Evolutionary conservation across 2,888 invertebrate species (phyloP), one percentile per base, ranked within the genome.

Genomic region (Clanis bilineata): DNA sequence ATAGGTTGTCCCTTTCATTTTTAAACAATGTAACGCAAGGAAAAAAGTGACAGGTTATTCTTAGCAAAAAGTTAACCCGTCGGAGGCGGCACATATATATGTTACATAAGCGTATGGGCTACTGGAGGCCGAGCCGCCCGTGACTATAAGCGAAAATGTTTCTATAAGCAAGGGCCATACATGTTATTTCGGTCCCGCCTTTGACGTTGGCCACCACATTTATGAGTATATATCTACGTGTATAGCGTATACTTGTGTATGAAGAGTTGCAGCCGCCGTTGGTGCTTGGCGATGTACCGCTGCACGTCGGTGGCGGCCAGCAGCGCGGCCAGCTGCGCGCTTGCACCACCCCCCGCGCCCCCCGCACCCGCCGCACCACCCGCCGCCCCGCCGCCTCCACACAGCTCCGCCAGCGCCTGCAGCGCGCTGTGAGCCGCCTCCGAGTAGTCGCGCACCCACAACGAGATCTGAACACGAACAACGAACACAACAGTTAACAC

Each of bases 371-470:
- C 63, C 59, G 2, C 39, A n/a, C 67, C 69, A 23, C 74, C 65
- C 39, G 70, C 56, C 38, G 36, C 62, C 6, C 58, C 58, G 74
- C 78, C 61, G 64, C 47, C 83, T 22, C 88, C 70, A 10, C 51
- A 4, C 28, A 10, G 9, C 28, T 51, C 51, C 18, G 25, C 32
- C 28, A 51, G 32, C 28, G 82, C 72, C 22, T 76, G 66, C 62
- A 88, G 62, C 23, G 84, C 82, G 63, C 64, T 77, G 63, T 76
- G 70, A 23, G 86, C 84, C 32, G 90, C 74, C 64, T 89, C 90
- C 10, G 73, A 66, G 74, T 81, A 87, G 74, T 90, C 87, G 55
- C 90, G 90, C 25, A 73, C 64, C 84, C 86, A 87, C 3, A 88
- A 55, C 51, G 86, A 73, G 69, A 91, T 63, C 91, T 91, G 18